Evolutionary conservation across 2,888 invertebrate genomes (phyloP).

Genomic region (Eilema griseolum): DNA sequence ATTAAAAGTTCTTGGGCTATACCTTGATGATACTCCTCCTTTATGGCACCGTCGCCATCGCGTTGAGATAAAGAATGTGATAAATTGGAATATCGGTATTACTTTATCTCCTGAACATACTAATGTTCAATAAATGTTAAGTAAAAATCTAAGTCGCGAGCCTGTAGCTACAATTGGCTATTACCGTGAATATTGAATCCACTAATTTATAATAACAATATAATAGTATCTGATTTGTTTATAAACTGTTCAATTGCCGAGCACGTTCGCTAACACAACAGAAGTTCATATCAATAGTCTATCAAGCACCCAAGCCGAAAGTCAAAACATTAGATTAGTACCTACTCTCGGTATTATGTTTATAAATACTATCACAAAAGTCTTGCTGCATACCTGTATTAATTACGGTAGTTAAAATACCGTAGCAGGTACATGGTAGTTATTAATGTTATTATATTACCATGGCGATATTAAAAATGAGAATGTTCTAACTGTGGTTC

Average conservation of each 20-base stretch:
- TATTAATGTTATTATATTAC: too few species aligned
- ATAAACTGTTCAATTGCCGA: not conserved
- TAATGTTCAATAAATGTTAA: too few species aligned
- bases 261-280: not conserved
- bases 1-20: not conserved
- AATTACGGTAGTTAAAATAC: not conserved
- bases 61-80: too few species aligned
- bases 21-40: not conserved
- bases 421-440: not conserved
- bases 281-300: not conserved
- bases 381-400: too few species aligned
- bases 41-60: too few species aligned
- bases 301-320: not conserved
- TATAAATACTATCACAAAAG: not conserved
- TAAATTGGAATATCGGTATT: too few species aligned
- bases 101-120: too few species aligned
- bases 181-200: not conserved
- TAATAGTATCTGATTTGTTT: not conserved
- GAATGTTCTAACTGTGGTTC: not conserved
- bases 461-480: not conserved
- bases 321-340: slow-evolving; percentile 5
- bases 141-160: too few species aligned
- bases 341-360: not conserved
- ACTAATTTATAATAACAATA: not conserved
- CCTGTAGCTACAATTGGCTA: too few species aligned